phyloP scores from a whole-genome alignment of 2,113 vertebrate genomes.

The Ameiurus melas region DNA sequence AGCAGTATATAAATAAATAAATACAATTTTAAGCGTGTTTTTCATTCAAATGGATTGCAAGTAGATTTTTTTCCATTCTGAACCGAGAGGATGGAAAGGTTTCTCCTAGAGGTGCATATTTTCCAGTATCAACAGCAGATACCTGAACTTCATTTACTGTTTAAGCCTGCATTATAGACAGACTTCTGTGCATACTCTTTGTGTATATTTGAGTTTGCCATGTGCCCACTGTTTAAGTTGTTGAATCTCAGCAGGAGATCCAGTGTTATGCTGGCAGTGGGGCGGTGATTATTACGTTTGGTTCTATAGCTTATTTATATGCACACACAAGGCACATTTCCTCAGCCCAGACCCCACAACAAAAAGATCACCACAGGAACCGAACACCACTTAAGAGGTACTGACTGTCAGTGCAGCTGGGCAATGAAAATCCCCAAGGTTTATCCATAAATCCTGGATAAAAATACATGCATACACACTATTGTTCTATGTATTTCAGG shows the following conservation, averaged over 20 bases:
- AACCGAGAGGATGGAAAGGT: not conserved
- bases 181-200: not conserved
- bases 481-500: conserved; percentile 1
- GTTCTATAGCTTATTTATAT: not conserved
- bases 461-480: not conserved
- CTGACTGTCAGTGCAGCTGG: not conserved
- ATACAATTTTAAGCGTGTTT: no score
- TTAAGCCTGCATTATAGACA: no score
- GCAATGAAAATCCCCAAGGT: not conserved
- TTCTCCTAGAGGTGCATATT: not conserved
- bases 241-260: not conserved
- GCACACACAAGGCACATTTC: conserved; percentile 7
- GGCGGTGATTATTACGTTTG: not conserved
- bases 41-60: not conserved
- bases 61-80: not conserved
- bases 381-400: not conserved
- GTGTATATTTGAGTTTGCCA: not conserved
- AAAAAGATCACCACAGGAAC: not conserved
- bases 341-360: not conserved
- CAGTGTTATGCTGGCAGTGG: not conserved
- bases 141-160: not conserved
- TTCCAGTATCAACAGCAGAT: not conserved
- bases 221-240: not conserved
- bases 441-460: not conserved
- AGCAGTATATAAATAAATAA: no score